Base-by-base conservation (phyloP, 2,113 vertebrate species). In the Semicossyphus pulcher region DNA sequence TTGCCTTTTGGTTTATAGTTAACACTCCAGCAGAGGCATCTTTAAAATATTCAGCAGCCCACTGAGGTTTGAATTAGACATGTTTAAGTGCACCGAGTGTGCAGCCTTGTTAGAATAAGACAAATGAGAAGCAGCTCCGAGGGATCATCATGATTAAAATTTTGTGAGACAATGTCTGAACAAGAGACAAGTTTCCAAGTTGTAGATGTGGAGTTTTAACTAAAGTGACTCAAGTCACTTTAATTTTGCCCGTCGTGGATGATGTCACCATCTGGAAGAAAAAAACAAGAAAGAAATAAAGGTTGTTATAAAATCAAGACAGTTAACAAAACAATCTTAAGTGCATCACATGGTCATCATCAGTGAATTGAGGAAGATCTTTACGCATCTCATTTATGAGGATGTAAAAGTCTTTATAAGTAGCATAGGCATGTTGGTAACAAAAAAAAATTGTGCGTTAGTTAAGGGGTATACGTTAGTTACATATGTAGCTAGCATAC, bases 31-130 rank as follows among this genome's bases (percentile, higher is more conserved):
- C 41, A 42, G 25, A 74, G 62, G 5, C 28, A 21, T 23, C 7
- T 31, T 53, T 70, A 26, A 72, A 78, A 72, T 63, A 79, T 79
- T 68, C 57, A 78, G 9, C 14, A 42, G 51, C 52, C 65, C 25
- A 1, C 45, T 29, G 72, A 63, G 49, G 63, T 51, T 56, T 73
- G 42, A 68, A 54, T 59, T 25, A 65, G 60, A 58, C 51, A 31
- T 28, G 63, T 66, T 57, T 14, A 57, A 66, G 59, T 36, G 41
- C 51, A 51, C 23, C 15, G 8, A 36, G 36, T 69, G 20, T 8
- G 4, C 25, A 3, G 31, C 56, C 56, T 52, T 36, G 62, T 51
- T 66, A 29, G n/a, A 54, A 23, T 29, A 25, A 76, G 72, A 63
- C 41, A 69, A 67, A 60, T 10, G 37, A 10, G n/a, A 9, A 5